A percentile compares a stretch with the other conserved stretches of the same genome.
phyloP scores from a whole-genome alignment of 2,888 invertebrate species.

The Pyrochroa serraticornis region DNA sequence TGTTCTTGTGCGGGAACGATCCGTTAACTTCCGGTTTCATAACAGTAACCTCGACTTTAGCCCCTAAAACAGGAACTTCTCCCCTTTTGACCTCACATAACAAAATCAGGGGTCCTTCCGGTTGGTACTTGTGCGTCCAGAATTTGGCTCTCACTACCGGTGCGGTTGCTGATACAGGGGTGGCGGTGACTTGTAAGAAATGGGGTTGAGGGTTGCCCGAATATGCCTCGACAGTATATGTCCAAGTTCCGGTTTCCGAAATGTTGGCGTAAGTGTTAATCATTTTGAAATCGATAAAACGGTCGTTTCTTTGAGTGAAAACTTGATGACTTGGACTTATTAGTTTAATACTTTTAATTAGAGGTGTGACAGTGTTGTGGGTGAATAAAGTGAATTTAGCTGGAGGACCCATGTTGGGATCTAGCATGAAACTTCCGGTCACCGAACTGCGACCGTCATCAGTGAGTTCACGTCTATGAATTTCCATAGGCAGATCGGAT shows the following conservation, averaged over 20 bases:
- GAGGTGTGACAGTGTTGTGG: slow-evolving; percentile 60
- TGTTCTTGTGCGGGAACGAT: slow-evolving; percentile 51
- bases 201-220: slow-evolving; percentile 66
- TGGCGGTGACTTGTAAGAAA: slow-evolving; percentile 66
- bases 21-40: slow-evolving; percentile 53
- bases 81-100: slow-evolving; percentile 64
- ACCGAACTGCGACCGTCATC: slow-evolving; percentile 60
- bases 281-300: slow-evolving; percentile 60
- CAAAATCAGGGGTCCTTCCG: slow-evolving; percentile 59
- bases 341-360: slow-evolving; percentile 60
- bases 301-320: slow-evolving; percentile 59
- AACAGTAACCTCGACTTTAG: slow-evolving; percentile 63
- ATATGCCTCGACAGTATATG: slow-evolving; percentile 64
- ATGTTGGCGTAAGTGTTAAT: slow-evolving; percentile 60
- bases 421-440: slow-evolving; percentile 63
- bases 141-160: slow-evolving; percentile 59
- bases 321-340: slow-evolving; percentile 61
- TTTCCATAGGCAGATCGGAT: slow-evolving; percentile 60
- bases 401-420: slow-evolving; percentile 61
- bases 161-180: slow-evolving; percentile 57
- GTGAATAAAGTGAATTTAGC: slow-evolving; percentile 62
- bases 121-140: slow-evolving; percentile 56
- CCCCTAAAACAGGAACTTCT: slow-evolving; percentile 63
- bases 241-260: slow-evolving; percentile 66
- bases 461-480: slow-evolving; percentile 60